Evolutionary conservation across 1,140 invertebrate species (phyloP).

Genomic region (Cydia splendana): DNA sequence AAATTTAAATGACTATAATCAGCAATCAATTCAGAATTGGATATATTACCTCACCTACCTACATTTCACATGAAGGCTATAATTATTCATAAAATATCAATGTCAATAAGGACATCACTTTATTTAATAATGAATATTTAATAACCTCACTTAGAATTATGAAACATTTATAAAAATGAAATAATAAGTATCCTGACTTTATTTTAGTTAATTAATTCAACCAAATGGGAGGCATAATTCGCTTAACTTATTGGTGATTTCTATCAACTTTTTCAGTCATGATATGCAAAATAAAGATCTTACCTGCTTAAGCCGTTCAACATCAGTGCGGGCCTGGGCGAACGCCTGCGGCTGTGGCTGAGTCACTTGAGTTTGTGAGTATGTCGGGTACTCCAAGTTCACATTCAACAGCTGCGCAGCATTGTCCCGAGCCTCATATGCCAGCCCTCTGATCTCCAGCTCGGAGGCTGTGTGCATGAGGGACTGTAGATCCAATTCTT

Average conservation of each 20-base stretch:
- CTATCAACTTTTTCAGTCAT: background rate
- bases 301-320: constrained; percentile 77
- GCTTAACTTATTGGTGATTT: background rate
- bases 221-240: background rate
- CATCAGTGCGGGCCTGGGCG: constrained; percentile 68
- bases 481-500: constrained; percentile 83
- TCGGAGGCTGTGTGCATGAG: constrained; percentile 85
- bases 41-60: too few species aligned
- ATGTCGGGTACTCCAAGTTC: constrained; percentile 75
- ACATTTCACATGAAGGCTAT: too few species aligned
- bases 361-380: constrained; percentile 57
- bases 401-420: constrained; percentile 77
- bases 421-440: constrained; percentile 77
- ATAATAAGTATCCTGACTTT: background rate
- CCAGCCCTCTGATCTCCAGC: constrained; percentile 82
- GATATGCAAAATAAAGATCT: constrained; percentile 40
- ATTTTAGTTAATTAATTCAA: background rate
- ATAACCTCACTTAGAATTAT: too few species aligned
- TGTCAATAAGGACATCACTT: too few species aligned
- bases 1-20: too few species aligned
- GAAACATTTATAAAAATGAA: too few species aligned
- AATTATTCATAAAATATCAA: too few species aligned
- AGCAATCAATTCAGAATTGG: too few species aligned
- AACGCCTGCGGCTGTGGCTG: constrained; percentile 54
- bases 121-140: background rate